Base-by-base conservation (phyloP, 2,113 vertebrate genomes). In the Myanophis thanlyinensis region DNA sequence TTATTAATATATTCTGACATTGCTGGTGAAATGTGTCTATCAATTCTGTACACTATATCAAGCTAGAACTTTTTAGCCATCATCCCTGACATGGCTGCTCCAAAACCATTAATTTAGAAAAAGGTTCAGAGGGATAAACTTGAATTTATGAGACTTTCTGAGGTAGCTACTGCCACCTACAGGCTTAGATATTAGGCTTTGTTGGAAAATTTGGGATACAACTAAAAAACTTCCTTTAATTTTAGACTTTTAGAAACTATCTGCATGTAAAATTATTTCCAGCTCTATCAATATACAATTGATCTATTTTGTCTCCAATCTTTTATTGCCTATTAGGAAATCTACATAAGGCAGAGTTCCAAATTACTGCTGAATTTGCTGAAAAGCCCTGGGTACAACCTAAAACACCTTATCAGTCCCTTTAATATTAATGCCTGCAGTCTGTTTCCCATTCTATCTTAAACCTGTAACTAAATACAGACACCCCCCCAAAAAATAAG, bases 1-100 rank as follows among this genome's bases (percentile, higher is more conserved):
- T 93, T 91, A 40, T 80, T 80, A 80, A 80, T 80, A 80, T 44
- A 80, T 90, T 93, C 49, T 44, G 86, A 86, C 22, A 27, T 56
- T 7, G 20, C 23, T 87, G 44, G 25, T 46, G 23, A n/a, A 90
- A 0, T 0, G 18, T 89, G 35, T 40, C 56, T 47, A 11, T 59
- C 73, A 85, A 51, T 5, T 87, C 46, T 3, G 2, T 80, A 35
- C n/a, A 35, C 62, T 18, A 6, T 1, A 51, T 87, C 9, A 23
- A 91, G 91, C 67, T 4, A 2, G 27, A 91, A 15, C 1, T 13
- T 20, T 93, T 93, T 27, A 88, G 22, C 49, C 27, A 2, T 48
- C 59, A 44, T 59, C 59, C 46, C 46, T 2, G 30, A 22, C 85
- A 52, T 12, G 8, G 30, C 51, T 35, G 13, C 25, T 89, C 73